A percentile compares a stretch with the other conserved stretches of the same genome.
phyloP scores from a whole-genome alignment of 2,797 vertebrate species.

The Hapalemur alaotrensis region DNA sequence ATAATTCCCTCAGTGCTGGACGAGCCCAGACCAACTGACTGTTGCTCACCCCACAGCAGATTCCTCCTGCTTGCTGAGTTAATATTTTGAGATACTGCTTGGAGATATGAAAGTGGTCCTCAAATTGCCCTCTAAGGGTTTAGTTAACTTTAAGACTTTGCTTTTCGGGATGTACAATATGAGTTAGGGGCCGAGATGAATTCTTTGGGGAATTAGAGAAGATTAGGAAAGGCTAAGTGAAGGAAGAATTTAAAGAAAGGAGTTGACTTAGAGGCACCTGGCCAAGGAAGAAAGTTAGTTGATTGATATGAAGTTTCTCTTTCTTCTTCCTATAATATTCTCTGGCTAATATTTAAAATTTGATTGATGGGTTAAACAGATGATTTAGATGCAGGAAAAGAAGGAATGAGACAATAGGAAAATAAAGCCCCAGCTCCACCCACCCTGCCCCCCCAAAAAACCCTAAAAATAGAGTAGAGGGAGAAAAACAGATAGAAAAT shows the following conservation, averaged over 20 bases:
- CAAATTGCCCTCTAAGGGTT: neutral
- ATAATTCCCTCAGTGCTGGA: neutral
- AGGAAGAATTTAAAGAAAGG: neutral
- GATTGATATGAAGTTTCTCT: neutral
- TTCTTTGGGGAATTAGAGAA: neutral
- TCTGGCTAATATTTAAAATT: conserved; percentile 29
- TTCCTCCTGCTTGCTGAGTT: neutral
- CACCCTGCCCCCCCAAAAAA: rapidly evolving
- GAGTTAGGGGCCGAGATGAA: neutral
- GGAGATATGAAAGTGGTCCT: neutral
- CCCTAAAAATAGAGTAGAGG: neutral
- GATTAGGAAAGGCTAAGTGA: neutral
- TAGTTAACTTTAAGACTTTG: neutral
- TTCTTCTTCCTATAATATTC: neutral
- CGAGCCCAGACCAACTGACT: neutral
- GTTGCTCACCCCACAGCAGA: rapidly evolving
- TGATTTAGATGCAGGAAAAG: neutral
- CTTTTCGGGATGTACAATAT: neutral
- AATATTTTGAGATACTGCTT: neutral
- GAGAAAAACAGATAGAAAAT: neutral
- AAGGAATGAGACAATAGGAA: neutral
- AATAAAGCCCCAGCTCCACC: neutral
- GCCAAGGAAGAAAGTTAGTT: neutral
- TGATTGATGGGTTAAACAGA: neutral
- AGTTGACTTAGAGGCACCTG: neutral